Evolutionary conservation across 2,113 vertebrate genomes (phyloP).

Genomic region (Equus przewalskii): DNA sequence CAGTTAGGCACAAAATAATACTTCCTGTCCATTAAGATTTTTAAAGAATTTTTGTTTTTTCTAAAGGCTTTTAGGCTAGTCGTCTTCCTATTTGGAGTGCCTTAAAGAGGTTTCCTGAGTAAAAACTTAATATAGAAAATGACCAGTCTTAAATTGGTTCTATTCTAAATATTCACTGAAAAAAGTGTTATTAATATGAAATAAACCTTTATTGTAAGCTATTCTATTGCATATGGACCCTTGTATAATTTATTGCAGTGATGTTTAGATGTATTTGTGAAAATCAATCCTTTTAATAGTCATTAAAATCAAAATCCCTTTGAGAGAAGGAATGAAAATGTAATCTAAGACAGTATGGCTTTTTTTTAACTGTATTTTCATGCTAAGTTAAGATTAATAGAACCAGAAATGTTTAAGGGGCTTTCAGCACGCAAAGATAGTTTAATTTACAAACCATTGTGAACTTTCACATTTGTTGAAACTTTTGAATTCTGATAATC

Average conservation of each 20-base stretch:
- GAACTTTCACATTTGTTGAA: constrained; percentile 27
- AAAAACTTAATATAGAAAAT: constrained; percentile 12
- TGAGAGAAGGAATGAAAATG: neutral
- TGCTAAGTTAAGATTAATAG: constrained; percentile 10
- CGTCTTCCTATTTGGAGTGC: neutral
- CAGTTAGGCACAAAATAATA: neutral
- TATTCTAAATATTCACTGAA: neutral
- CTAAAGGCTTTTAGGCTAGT: neutral
- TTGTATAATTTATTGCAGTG: neutral
- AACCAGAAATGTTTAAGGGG: constrained; percentile 17
- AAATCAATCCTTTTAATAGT: neutral
- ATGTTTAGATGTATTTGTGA: neutral
- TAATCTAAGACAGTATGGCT: neutral
- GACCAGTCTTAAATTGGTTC: neutral
- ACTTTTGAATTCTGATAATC: constrained; percentile 10
- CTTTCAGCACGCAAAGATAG: neutral
- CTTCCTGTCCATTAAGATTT: neutral
- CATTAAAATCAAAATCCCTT: constrained; percentile 46
- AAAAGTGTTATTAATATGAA: constrained; percentile 40
- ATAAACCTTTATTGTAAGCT: constrained; percentile 17
- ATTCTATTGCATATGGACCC: neutral
- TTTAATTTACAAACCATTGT: neutral
- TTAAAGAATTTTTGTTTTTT: constrained; percentile 17
- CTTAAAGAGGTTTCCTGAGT: constrained; percentile 8
- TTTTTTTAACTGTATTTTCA: constrained; percentile 36